Base-by-base conservation (phyloP, 2,888 invertebrate genomes). In the Silvanus unidentatus region DNA sequence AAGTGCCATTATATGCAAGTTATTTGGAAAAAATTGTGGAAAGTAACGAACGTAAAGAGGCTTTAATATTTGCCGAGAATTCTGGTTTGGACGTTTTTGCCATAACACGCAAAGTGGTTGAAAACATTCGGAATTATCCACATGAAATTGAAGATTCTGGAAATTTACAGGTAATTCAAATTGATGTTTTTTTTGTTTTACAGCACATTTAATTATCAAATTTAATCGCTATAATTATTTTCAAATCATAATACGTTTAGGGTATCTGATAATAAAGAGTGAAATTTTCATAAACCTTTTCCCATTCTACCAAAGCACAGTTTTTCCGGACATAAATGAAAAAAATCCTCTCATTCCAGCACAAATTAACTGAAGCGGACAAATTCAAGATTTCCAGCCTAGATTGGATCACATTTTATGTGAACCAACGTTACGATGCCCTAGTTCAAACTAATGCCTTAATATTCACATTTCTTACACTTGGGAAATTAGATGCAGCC, bases 371-470 rank as follows among this genome's bases (percentile, higher is more conserved):
- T 0, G 77, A 78, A 58, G 77, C 79, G 28, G 91, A 92, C 67
- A 71, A 79, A 44, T 78, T 78, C 48, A 86, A 86, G 69, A 86
- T 90, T 40, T 79, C 80, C 27, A 79, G 91, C 1, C 73, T 96
- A 1, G 94, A 95, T 66, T 95, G 94, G 92, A 71, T 96, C 6
- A 78, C 86, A 15, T 85, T 91, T 59, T 82, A 91, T 62, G 77
- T 81, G 10, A 76, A 81, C 39, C 93, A 94, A 69, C 72, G 85
- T 34, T 78, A 82, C 30, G 94, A 94, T 71, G 85, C 89, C 8
- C 66, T 96, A 14, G 83, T 84, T 77, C 85, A 95, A 64, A 83
- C 88, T n/a, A 95, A 95, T 75, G 84, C 89, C 11, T 78, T 96
- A 66, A 86, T 94, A 61, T 81, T 93, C 48, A 81, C 80, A 45